Base-by-base conservation (phyloP, 23 tunicate genomes). In the Styela clava region DNA sequence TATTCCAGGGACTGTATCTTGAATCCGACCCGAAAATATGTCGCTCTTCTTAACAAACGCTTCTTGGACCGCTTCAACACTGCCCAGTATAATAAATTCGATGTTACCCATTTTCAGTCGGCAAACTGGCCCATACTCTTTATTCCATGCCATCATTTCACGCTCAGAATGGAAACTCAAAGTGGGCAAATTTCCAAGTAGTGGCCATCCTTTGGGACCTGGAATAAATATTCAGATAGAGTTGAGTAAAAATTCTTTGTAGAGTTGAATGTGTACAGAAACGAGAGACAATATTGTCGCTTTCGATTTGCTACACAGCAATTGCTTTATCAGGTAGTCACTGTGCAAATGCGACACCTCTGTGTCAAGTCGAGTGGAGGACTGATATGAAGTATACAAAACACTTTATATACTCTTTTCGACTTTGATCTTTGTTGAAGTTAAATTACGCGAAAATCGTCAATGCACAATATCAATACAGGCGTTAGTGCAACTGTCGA, bases 51-150 rank as follows among this genome's bases (percentile, higher is more conserved):
- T 33, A 0, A 61, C 87, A 25, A 78, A 83, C 3, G 93, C 93
- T 73, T 88, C 93, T 33, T 83, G 52, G 69, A 85, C 87, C 31
- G 78, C 76, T 26, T 88, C 93, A 9, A 67, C 27, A 61, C 84
- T 78, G 0, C 80, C 84, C 0, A 88, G 2, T 9, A 88, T 51
- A 22, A 88, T 68, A 33, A 86, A 31, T 30, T 86, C 73, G 3
- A 24, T 29, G n/a, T 29, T 1, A 2, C 80, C 93, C 61, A 88
- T 26, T 34, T 83, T 83, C 31, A 83, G 70, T 83, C 78, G 79
- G 51, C 73, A 83, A 18, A 88, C 67, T 3, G 87, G 84, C 5
- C 93, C 93, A 35, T 83, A 88, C 34, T 83, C 62, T 34, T 78
- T 61, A 44, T 24, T 68, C 86, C 86, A 82, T 35, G 74, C 61